Percentiles rank a stretch among this genome's conserved stretches.
Conservation (phyloP, 2,888 invertebrate species). For the Sphinx pinastri region DNA sequence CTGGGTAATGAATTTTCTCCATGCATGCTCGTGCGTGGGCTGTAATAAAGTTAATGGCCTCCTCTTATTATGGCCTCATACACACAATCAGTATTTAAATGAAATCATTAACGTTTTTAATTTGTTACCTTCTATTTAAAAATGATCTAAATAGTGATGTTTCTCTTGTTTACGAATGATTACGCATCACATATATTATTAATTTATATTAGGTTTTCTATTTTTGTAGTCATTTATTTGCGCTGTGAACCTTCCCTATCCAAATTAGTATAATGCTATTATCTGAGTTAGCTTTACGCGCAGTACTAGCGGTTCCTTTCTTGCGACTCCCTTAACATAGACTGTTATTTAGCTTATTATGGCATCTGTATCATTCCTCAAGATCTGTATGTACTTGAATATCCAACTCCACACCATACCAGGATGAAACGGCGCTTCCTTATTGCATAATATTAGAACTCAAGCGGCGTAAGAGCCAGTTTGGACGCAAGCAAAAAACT, state of each 20-base stretch:
- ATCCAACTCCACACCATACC: constrained; percentile 19
- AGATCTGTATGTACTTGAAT: constrained; percentile 35
- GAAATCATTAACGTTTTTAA: too few species aligned
- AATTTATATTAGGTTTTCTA: too few species aligned
- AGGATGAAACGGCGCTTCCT: constrained; percentile 22
- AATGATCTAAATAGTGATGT: not conserved
- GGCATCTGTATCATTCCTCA: constrained; percentile 42
- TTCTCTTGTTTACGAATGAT: too few species aligned
- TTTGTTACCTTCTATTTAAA: too few species aligned
- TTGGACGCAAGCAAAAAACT: constrained; percentile 7
- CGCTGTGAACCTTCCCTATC: too few species aligned
- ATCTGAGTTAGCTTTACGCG: not conserved
- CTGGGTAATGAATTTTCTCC: not conserved
- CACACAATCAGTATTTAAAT: not conserved
- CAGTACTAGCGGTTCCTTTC: not conserved
- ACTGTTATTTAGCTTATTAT: constrained; percentile 44
- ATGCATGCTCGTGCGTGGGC: not conserved
- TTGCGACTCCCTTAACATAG: constrained; percentile 34
- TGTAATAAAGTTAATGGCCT: not conserved
- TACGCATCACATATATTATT: too few species aligned
- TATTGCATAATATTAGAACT: constrained; percentile 22
- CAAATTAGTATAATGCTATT: not conserved
- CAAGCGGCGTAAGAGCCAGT: constrained; percentile 17
- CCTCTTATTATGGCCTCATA: not conserved
- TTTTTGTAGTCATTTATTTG: too few species aligned